Percentiles rank a stretch among this genome's conserved stretches.
Conservation (phyloP, 2,797 vertebrate species). For the Trematomus bernacchii region DNA sequence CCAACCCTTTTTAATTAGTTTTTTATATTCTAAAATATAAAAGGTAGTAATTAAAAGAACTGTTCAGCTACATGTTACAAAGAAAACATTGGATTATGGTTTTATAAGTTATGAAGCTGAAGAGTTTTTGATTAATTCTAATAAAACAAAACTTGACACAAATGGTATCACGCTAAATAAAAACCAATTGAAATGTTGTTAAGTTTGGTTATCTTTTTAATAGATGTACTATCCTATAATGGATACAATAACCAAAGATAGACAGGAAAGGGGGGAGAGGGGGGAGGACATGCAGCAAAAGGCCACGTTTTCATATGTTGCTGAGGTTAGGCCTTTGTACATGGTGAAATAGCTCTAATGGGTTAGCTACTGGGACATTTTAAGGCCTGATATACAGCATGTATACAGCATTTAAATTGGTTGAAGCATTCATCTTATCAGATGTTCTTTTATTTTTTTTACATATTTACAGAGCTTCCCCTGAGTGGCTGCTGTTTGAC, state of each 20-base stretch:
- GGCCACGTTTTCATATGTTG: too few relatives aligned
- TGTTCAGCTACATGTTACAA: neutral
- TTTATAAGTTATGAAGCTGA: neutral
- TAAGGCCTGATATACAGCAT: neutral
- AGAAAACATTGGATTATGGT: neutral
- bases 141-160: too few relatives aligned
- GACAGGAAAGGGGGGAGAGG: too few relatives aligned
- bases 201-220: neutral
- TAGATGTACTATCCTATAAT: too few relatives aligned
- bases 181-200: neutral
- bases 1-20: too few relatives aligned
- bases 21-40: neutral
- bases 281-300: too few relatives aligned
- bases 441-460: neutral
- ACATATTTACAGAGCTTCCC: slow-evolving; percentile 6
- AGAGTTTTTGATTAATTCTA: neutral
- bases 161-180: neutral
- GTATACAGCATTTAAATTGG: neutral
- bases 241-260: too few relatives aligned
- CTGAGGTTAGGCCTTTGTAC: too few relatives aligned
- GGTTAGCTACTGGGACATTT: too few relatives aligned
- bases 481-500: slow-evolving; percentile 3
- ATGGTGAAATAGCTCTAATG: too few relatives aligned
- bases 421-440: neutral
- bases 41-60: neutral